Evolutionary conservation across 2,888 invertebrate genomes (phyloP).

Genomic region (Lingula anatina): DNA sequence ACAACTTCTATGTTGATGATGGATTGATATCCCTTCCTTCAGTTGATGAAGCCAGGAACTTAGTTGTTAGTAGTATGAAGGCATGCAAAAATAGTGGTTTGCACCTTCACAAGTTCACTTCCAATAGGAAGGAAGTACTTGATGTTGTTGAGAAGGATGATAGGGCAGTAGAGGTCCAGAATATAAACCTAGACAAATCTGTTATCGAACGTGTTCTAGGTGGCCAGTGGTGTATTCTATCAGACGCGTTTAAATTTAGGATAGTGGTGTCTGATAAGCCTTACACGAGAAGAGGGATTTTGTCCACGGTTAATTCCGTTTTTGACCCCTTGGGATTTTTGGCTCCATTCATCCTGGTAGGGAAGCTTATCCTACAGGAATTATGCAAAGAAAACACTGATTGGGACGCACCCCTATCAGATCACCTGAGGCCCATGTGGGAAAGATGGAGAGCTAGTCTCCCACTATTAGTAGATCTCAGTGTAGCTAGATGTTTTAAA

Average conservation of each 20-base stretch:
- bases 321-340: conserved; percentile 23
- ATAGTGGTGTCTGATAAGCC: conserved; percentile 12
- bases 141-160: conserved; percentile 1
- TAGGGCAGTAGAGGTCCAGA: conserved; percentile 9
- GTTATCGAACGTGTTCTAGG: conserved; percentile 17
- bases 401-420: conserved; percentile 22
- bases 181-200: conserved; percentile 6
- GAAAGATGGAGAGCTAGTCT: conserved; percentile 11
- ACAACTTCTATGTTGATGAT: conserved; percentile 4
- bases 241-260: conserved; percentile 15
- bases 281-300: conserved; percentile 13
- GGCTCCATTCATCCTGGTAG: conserved; percentile 15
- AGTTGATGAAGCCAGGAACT: neutral
- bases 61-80: neutral
- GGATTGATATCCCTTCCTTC: neutral
- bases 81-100: neutral
- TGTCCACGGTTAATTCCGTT: conserved; percentile 15
- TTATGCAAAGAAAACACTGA: conserved; percentile 10
- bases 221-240: conserved; percentile 16
- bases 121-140: neutral
- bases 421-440: conserved; percentile 12
- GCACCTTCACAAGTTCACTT: neutral
- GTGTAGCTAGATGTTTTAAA: conserved; percentile 11
- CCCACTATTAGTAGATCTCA: conserved; percentile 2
- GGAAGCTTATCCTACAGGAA: conserved; percentile 18